Base-by-base conservation (phyloP, 1,140 invertebrate genomes). In the Caenorhabditis elegans region DNA sequence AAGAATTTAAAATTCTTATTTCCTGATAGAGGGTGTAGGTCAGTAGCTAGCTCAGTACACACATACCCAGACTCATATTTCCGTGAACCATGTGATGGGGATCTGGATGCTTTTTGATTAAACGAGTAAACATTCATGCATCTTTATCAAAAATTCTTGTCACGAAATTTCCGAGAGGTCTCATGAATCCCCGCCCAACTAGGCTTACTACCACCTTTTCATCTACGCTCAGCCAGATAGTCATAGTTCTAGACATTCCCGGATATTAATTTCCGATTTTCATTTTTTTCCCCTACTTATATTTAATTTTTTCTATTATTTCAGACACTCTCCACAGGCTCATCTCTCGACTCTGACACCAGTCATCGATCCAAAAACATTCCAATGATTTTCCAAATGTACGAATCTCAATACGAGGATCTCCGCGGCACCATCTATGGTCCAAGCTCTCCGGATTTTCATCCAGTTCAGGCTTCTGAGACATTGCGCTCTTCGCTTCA, bases 381-480 rank as follows among this genome's bases (percentile, higher is more conserved):
- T 84, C 83, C 83, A 10, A 79, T 84, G 76, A 84, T 84, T 55
- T 84, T 82, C 49, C 83, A 84, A 79, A 82, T 84, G 80, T 84
- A 84, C 60, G 83, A 84, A 77, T 81, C 76, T 47, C 83, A 84
- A 55, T 84, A 84, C 49, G 83, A 84, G 17, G 83, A 84, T 36
- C 77, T 84, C n/a, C 81, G 83, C 17, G 83, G 83, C 4, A 84
- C 83, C 3, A 77, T 84, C 10, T 84, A 84, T 48, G 83, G 83
- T 5, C 83, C 83, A 17, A 77, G 78, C 5, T 85, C 83, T 0
- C 83, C 83, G 22, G 83, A 84, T 43, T 84, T 84, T 47, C 77
- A 79, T 17, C 83, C 83, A 24, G 83, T 70, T 19, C 84, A 83
- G 22, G 83, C 83, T 34, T 49, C 76, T 1, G 83, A 84, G 19